Base-by-base conservation (phyloP, 2,888 invertebrate species). In the Stramonita haemastoma region DNA sequence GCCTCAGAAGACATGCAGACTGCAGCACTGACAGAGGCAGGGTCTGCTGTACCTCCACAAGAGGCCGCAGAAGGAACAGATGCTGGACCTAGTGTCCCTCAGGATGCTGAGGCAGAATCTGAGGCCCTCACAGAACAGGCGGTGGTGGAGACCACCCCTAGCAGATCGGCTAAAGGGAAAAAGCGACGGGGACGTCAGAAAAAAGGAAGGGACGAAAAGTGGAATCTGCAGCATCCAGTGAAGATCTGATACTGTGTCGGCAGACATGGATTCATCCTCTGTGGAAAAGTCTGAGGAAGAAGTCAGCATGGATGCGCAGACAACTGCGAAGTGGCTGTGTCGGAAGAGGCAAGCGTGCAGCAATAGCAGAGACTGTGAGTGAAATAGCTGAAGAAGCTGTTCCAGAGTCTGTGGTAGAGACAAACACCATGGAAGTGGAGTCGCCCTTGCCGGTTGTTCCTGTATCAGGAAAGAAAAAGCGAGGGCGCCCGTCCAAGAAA, bases 401-500 rank as follows among this genome's bases (percentile, higher is more conserved):
- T 77, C 29, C 17, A 29, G 77, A 77, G 13, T 32, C 77, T 77
- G 8, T 29, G 29, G 32, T 19, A 29, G 32, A 29, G 36, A 36
- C 34, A 11, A 19, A 36, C 36, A 36, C 81, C 2, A 19, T 36
- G 4, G 36, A 19, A n/a, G 13, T 19, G 32, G 84, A 56, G 29
- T n/a, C 57, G 17, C 84, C 84, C 56, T 29, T 29, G 17, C 60
- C 60, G 15, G 86, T 70, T 46, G 4, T 17, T 8, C 86, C 86
- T 36, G 86, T 60, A 15, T 4, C 36, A 36, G 70, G n/a, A 34
- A 87, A 70, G 57, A 87, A n/a, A 73, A 87, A 22, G 13, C 86
- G 73, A 73, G 86, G 86, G 29, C 73, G 86, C 17, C 86, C 36
- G 29, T 46, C 86, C 29, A 87, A 87, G 73, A 87, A 73, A 46